Conservation (phyloP, 2,113 vertebrate species). For the Sminthopsis crassicaudata region DNA sequence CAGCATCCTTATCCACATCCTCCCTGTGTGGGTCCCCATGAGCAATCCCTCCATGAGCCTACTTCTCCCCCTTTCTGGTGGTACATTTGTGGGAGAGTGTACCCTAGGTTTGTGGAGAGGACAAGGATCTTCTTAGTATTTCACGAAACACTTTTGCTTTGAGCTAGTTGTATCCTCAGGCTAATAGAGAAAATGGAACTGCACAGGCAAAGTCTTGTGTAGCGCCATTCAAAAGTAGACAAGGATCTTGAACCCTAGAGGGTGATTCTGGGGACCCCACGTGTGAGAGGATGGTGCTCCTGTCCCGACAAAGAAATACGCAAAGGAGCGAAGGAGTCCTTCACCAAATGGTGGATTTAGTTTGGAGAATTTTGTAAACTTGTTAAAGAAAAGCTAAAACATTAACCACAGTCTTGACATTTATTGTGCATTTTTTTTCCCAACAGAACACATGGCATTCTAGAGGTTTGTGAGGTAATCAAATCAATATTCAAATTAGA, state of each 20-base stretch:
- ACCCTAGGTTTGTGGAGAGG: background rate
- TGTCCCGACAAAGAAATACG: background rate
- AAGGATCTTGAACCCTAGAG: background rate
- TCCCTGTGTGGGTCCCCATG: background rate
- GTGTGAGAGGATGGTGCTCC: background rate
- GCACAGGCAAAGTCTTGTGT: background rate
- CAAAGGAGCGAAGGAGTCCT: background rate
- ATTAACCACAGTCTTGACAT: constrained; percentile 83
- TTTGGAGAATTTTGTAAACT: constrained; percentile 14
- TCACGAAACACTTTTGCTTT: background rate
- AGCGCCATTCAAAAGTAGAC: background rate
- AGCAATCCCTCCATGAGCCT: background rate
- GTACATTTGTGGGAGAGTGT: background rate
- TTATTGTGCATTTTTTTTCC: constrained; percentile 87
- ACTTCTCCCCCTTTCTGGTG: background rate
- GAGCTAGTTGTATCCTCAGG: background rate
- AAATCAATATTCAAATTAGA: constrained; percentile 88
- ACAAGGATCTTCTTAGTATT: background rate
- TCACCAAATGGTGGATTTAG: background rate
- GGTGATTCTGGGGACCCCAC: background rate
- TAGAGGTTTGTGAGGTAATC: constrained; percentile 87
- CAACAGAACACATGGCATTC: constrained; percentile 87
- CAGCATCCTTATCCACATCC: background rate
- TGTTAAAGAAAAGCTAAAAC: constrained; percentile 36
- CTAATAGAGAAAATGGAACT: background rate